Conservation (phyloP, 2,113 vertebrate genomes). For the Eudyptes chrysolophus region DNA sequence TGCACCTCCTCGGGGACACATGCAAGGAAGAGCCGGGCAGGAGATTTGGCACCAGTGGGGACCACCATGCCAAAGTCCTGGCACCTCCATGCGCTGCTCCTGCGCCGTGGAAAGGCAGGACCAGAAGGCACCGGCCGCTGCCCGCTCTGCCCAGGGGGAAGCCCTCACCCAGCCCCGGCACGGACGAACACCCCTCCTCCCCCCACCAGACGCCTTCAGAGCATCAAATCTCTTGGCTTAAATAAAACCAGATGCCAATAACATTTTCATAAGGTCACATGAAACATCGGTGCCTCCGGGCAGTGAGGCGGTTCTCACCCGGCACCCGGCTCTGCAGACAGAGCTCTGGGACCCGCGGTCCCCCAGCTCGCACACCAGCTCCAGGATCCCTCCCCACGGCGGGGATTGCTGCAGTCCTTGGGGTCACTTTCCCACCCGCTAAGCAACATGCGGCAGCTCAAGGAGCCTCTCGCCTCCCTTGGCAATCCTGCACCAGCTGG, state of each 20-base stretch:
- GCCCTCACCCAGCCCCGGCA: neutral
- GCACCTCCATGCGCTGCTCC: neutral
- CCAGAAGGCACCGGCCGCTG: neutral
- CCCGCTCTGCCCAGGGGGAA: neutral
- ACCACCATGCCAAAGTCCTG: rapidly evolving
- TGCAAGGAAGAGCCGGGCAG: neutral
- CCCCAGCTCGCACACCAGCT: rapidly evolving
- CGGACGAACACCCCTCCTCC: neutral
- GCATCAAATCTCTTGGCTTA: slow-evolving; percentile 6
- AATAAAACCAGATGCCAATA: slow-evolving; percentile 62
- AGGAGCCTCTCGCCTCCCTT: neutral
- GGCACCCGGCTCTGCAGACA: neutral
- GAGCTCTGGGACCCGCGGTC: neutral
- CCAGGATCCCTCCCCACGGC: neutral
- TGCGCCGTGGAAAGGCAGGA: neutral
- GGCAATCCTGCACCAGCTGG: neutral
- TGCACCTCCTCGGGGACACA: neutral
- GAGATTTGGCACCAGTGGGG: neutral
- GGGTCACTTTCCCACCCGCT: neutral
- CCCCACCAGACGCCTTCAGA: neutral
- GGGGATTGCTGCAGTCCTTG: neutral
- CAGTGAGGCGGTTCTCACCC: neutral
- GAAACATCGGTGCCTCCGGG: neutral
- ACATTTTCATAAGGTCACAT: slow-evolving; percentile 32
- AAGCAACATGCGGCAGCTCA: neutral